phyloP scores from a whole-genome alignment of 2,888 invertebrate genomes.

The Nomada flava region DNA sequence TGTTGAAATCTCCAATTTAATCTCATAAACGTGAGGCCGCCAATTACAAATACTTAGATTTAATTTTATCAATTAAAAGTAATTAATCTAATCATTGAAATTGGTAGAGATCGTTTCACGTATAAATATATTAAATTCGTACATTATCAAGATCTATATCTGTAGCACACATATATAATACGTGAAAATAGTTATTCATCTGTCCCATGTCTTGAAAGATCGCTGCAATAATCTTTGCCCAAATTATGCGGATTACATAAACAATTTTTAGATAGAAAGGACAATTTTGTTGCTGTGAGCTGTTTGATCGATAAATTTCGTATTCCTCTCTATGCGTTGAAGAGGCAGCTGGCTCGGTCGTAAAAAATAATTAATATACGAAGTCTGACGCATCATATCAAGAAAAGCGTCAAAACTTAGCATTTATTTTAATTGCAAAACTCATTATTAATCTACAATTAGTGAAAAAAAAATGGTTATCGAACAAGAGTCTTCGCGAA shows the following conservation, averaged over 20 bases:
- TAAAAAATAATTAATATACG: background rate
- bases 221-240: background rate
- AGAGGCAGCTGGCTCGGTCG: background rate
- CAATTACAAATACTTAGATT: too few species aligned
- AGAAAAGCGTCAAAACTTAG: background rate
- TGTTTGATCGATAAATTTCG: slow-evolving; percentile 62
- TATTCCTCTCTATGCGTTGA: background rate
- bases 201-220: background rate
- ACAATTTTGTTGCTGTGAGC: background rate
- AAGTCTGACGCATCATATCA: background rate
- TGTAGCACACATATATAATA: background rate
- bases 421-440: background rate
- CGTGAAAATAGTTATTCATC: slow-evolving; percentile 10
- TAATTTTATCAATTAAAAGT: too few species aligned
- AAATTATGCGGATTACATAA: background rate
- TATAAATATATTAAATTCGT: background rate
- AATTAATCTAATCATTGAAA: too few species aligned
- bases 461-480: slow-evolving; percentile 5
- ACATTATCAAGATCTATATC: background rate
- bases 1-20: too few species aligned
- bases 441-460: background rate
- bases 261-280: background rate
- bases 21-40: too few species aligned
- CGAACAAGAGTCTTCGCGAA: background rate
- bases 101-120: background rate